These are phyloP conservation scores for Hydrotaea cyrtoneurina DNA, from an alignment of 2,888 invertebrate species.

Conservation along the genomic window DNA sequence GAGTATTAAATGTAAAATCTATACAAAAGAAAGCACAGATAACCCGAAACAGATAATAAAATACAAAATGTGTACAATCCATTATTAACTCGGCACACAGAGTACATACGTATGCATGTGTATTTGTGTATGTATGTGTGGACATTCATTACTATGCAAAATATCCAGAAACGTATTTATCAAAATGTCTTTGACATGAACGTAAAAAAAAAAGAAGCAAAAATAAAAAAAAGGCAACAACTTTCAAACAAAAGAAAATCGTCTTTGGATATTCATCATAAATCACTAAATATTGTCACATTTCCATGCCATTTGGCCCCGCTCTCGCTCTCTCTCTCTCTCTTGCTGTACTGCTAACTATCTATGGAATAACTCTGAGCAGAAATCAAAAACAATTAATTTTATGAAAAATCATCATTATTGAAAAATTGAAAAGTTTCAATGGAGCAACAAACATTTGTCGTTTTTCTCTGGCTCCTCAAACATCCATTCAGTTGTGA, in stretches of 20 bases:
- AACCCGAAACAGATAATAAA: constrained; percentile 3
- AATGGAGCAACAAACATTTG: not conserved
- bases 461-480: not conserved
- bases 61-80: not conserved
- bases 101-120: too few species aligned
- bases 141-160: constrained; percentile 21
- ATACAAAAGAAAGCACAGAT: not conserved
- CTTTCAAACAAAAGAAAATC: constrained; percentile 19
- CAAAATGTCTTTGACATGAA: constrained; percentile 18
- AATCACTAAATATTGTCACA: constrained; percentile 32
- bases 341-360: too few species aligned
- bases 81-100: not conserved
- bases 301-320: not conserved
- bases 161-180: constrained; percentile 9
- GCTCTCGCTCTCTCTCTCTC: too few species aligned
- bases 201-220: not conserved
- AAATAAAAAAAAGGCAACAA: not conserved
- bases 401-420: constrained; percentile 26
- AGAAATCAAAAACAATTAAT: constrained; percentile 31
- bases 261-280: constrained; percentile 22
- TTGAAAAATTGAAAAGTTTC: constrained; percentile 29
- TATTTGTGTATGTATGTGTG: too few species aligned
- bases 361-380: not conserved
- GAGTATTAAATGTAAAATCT: constrained; percentile 17
- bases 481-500: not conserved